These are phyloP conservation scores for Bombus pyrosoma DNA, from an alignment of 1,140 invertebrate species.

Conservation along the genomic window DNA sequence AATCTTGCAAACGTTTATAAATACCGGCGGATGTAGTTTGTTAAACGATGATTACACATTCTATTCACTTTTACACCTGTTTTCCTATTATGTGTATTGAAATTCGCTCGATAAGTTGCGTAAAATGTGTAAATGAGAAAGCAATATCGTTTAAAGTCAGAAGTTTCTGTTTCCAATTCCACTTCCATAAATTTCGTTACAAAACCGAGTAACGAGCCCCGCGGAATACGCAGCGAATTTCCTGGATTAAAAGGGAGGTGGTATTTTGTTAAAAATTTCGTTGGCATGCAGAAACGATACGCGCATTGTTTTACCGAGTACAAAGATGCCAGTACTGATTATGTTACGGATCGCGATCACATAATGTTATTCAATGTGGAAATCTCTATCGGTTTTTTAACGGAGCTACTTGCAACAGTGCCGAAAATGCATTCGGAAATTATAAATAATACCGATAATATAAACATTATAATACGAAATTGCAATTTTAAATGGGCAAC, in stretches of 20 bases:
- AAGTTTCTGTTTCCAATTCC: slow-evolving; percentile 11
- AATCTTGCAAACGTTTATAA: neutral
- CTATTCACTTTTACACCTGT: neutral
- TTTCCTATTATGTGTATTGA: neutral
- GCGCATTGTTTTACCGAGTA: too few species aligned
- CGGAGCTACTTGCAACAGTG: neutral
- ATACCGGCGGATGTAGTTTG: neutral
- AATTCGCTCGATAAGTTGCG: neutral
- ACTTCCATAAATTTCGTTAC: slow-evolving; percentile 27
- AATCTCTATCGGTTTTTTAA: neutral
- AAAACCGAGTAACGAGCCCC: slow-evolving; percentile 6
- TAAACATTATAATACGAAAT: neutral
- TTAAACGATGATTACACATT: neutral
- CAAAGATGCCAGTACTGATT: neutral
- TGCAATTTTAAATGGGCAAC: neutral
- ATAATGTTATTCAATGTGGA: neutral
- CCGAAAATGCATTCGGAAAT: neutral
- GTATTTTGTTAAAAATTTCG: slow-evolving; percentile 14
- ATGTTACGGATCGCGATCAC: neutral
- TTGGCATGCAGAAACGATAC: neutral
- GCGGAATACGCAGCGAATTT: neutral
- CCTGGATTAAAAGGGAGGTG: neutral
- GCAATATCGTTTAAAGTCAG: slow-evolving; percentile 15
- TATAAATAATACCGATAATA: neutral
- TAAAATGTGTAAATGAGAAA: slow-evolving; percentile 17